Conservation (phyloP, 2,113 vertebrate species). For the Axis porcinus region DNA sequence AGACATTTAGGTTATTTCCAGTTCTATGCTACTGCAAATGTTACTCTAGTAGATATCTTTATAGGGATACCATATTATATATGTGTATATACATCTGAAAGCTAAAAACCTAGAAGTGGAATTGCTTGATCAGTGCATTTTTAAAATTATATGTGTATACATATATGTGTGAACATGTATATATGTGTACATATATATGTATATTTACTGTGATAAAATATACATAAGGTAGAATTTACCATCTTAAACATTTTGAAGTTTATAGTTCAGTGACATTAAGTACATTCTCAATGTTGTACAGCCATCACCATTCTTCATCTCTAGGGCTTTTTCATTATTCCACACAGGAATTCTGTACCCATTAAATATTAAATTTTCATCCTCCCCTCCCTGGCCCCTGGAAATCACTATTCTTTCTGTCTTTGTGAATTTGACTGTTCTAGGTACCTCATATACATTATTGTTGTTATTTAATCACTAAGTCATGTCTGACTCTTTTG, state of each 20-base stretch:
- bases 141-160: not conserved
- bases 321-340: not conserved
- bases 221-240: not conserved
- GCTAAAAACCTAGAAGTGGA: not conserved
- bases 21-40: not conserved
- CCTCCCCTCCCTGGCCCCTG: too few species aligned
- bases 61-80: not conserved
- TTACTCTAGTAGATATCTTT: not conserved
- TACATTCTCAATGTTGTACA: fast-evolving
- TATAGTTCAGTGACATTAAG: not conserved
- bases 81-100: not conserved
- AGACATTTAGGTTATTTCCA: not conserved
- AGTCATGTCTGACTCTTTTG: not conserved
- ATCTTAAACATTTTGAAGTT: not conserved
- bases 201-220: not conserved
- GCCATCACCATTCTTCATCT: not conserved
- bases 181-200: not conserved
- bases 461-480: not conserved
- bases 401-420: not conserved
- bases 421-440: not conserved
- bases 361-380: not conserved
- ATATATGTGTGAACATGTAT: not conserved
- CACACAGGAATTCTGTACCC: not conserved
- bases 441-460: not conserved
- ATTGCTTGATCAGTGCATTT: not conserved